Percentiles rank a stretch among this genome's conserved stretches.
These are phyloP conservation scores for Tangara arthus DNA, from an alignment of 2,797 vertebrate genomes.

Conservation along the genomic window DNA sequence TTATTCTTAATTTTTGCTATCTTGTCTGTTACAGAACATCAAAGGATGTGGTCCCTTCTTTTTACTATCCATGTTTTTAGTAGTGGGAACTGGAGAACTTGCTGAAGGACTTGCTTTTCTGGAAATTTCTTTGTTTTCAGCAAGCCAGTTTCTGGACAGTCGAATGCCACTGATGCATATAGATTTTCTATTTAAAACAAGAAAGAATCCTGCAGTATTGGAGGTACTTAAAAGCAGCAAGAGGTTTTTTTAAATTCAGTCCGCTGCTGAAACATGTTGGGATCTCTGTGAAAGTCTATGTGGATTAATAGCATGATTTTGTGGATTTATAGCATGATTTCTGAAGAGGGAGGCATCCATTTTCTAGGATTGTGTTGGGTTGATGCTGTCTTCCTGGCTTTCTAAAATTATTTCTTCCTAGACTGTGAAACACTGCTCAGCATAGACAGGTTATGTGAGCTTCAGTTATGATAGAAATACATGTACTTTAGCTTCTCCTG, in stretches of 20 bases:
- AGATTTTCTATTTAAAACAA: background rate
- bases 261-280: background rate
- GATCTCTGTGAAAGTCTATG: background rate
- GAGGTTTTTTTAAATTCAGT: background rate
- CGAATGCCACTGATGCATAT: background rate
- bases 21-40: background rate
- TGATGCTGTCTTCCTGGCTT: background rate
- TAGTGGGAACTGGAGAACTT: background rate
- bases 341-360: constrained; percentile 4
- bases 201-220: background rate
- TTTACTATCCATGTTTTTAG: background rate
- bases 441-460: constrained; percentile 23
- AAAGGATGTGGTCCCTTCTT: background rate
- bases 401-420: constrained; percentile 28
- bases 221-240: background rate
- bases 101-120: background rate
- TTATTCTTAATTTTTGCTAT: background rate
- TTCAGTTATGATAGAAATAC: constrained; percentile 59
- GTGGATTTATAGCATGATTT: background rate
- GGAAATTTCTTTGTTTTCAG: background rate
- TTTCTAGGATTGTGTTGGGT: constrained; percentile 20
- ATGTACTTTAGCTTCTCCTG: constrained; percentile 51
- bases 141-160: background rate
- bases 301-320: background rate
- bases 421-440: constrained; percentile 7